Percentiles rank a stretch among this genome's conserved stretches.
phyloP scores from a whole-genome alignment of 2,797 vertebrate species.

The Anableps anableps region DNA sequence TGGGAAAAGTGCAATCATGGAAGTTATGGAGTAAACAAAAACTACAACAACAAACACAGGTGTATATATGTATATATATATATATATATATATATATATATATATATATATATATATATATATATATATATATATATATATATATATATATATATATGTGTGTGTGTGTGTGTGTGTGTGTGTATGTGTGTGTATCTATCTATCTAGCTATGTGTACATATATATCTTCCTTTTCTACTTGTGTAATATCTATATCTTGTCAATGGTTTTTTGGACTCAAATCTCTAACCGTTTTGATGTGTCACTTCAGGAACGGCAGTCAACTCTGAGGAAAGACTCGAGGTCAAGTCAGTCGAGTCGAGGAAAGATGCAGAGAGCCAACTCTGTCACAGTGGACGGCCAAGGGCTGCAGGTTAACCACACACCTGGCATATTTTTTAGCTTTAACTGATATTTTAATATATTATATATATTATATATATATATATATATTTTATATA shows the following conservation, averaged over 20 bases:
- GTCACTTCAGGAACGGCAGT: slow-evolving; percentile 86
- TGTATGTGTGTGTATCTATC: too few species aligned
- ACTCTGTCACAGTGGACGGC: slow-evolving; percentile 92
- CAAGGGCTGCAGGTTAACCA: slow-evolving; percentile 91
- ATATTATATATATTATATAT: too few species aligned
- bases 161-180: too few species aligned
- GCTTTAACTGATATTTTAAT: not conserved
- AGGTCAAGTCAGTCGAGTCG: slow-evolving; percentile 85
- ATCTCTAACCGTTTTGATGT: slow-evolving; percentile 27
- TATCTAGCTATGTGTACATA: too few species aligned
- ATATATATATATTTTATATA: too few species aligned
- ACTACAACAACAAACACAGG: not conserved
- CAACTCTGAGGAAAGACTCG: slow-evolving; percentile 89
- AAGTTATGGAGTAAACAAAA: not conserved
- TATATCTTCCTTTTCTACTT: not conserved
- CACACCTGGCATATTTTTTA: not conserved
- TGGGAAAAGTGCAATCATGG: not conserved
- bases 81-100: too few species aligned
- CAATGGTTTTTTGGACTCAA: not conserved
- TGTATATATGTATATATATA: too few species aligned
- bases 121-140: too few species aligned
- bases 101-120: too few species aligned
- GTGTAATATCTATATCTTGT: not conserved
- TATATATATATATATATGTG: too few species aligned
- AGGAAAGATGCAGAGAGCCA: slow-evolving; percentile 93